phyloP scores from a whole-genome alignment of 2,113 vertebrate species.

The Passer montanus region DNA sequence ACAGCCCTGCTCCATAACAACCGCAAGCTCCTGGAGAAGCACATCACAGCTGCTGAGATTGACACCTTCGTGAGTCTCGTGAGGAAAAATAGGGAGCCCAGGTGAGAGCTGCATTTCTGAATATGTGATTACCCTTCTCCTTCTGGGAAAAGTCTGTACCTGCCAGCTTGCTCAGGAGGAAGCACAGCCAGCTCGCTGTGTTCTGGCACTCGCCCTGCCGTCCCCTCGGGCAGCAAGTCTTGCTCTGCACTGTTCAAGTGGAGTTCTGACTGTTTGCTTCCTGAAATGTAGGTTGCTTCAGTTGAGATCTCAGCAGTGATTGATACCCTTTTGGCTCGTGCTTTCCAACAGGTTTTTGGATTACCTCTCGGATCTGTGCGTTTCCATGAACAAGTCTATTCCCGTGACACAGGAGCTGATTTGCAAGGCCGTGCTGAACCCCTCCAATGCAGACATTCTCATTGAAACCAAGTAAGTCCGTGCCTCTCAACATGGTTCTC shows the following conservation, averaged over 20 bases:
- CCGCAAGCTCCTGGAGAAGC: conserved; percentile 95
- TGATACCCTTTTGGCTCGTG: conserved; percentile 13
- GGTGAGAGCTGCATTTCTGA: conserved; percentile 71
- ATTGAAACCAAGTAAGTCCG: conserved; percentile 94
- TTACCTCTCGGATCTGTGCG: conserved; percentile 96
- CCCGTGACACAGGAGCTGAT: conserved; percentile 98
- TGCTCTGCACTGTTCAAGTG: background rate
- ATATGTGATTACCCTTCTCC: background rate
- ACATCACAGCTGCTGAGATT: conserved; percentile 97
- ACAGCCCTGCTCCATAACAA: conserved; percentile 97
- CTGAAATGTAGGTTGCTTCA: background rate
- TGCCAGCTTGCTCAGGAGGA: background rate
- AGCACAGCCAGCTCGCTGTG: background rate
- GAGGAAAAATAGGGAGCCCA: conserved; percentile 95
- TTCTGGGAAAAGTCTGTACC: background rate
- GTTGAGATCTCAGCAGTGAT: background rate
- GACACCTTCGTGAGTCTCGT: conserved; percentile 98
- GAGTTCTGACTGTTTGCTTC: background rate
- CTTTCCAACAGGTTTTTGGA: conserved; percentile 87
- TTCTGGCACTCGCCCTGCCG: background rate
- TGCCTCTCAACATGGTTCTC: background rate
- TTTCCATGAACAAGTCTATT: conserved; percentile 98
- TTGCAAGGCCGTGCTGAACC: conserved; percentile 94
- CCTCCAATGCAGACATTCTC: conserved; percentile 92
- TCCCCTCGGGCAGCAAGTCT: background rate